Percentiles rank a stretch among this genome's conserved stretches.
Evolutionary conservation across 2,888 invertebrate genomes (phyloP).

Genomic region (Hirudinaria manillensis): DNA sequence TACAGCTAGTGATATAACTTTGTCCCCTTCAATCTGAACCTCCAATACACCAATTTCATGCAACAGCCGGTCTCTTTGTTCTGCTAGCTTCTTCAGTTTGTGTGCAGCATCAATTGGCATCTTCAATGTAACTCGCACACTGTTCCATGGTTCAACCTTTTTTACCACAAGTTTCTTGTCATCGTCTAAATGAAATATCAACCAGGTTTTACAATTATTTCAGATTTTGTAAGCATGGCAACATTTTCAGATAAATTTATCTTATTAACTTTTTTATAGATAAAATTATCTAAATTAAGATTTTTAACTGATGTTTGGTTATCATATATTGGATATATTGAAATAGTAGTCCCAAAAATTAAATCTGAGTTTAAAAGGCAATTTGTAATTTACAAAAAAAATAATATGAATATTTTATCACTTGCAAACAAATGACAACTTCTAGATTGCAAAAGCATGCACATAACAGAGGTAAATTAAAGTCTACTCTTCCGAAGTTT

Average conservation of each 20-base stretch:
- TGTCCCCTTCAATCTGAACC: constrained; percentile 71
- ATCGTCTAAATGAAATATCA: constrained; percentile 11
- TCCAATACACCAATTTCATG: constrained; percentile 87
- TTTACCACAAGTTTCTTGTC: constrained; percentile 66
- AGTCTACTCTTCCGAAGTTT: not conserved
- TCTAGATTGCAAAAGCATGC: too few species aligned
- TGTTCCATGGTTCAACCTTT: constrained; percentile 95
- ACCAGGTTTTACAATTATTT: not conserved
- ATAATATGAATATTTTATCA: too few species aligned
- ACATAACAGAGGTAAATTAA: too few species aligned
- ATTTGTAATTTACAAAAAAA: not conserved
- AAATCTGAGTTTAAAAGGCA: not conserved
- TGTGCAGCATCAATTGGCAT: constrained; percentile 92
- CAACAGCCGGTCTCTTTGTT: constrained; percentile 75
- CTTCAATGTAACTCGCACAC: constrained; percentile 92
- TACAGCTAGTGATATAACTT: constrained; percentile 63
- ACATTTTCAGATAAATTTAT: not conserved
- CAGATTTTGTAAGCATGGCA: not conserved
- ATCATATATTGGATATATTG: too few species aligned
- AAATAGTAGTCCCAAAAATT: not conserved
- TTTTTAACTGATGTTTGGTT: too few species aligned
- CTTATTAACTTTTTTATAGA: not conserved
- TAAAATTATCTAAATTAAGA: not conserved
- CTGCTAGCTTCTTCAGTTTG: constrained; percentile 81
- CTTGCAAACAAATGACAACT: too few species aligned